These are phyloP conservation scores for Dynastes grantii DNA, from an alignment of 2,888 invertebrate genomes.

Conservation along the genomic window DNA sequence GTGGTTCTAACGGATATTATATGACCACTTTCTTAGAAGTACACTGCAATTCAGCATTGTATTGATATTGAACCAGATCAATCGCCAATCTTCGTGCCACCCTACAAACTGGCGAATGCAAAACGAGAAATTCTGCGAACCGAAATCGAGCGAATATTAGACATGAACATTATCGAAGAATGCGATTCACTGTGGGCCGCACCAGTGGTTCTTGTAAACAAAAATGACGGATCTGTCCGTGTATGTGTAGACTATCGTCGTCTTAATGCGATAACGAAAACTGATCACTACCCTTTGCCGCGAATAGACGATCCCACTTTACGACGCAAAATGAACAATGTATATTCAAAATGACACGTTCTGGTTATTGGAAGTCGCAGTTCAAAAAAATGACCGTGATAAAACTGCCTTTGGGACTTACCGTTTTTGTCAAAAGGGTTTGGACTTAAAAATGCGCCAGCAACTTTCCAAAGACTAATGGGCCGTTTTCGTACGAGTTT, in stretches of 20 bases:
- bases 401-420: conserved; percentile 60
- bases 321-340: conserved; percentile 59
- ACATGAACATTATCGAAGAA: conserved; percentile 64
- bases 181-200: conserved; percentile 66
- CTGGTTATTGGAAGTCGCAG: conserved; percentile 65
- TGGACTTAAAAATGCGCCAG: conserved; percentile 57
- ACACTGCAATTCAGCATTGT: neutral
- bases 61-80: neutral
- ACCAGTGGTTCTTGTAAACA: conserved; percentile 64
- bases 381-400: conserved; percentile 64
- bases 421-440: conserved; percentile 57
- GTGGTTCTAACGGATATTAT: too few species aligned
- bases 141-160: conserved; percentile 62
- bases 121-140: conserved; percentile 57
- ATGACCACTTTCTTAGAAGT: too few species aligned
- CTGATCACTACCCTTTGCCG: conserved; percentile 64
- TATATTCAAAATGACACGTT: too few species aligned
- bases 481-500: conserved; percentile 49
- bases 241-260: conserved; percentile 65
- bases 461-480: conserved; percentile 59
- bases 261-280: conserved; percentile 56
- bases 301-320: conserved; percentile 66
- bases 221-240: conserved; percentile 60
- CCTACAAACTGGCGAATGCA: conserved; percentile 62
- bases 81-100: conserved; percentile 62